Percentiles rank a stretch among this genome's conserved stretches.
These are phyloP conservation scores for Trachops cirrhosus DNA, from an alignment of 2,797 vertebrate genomes.

Conservation along the genomic window DNA sequence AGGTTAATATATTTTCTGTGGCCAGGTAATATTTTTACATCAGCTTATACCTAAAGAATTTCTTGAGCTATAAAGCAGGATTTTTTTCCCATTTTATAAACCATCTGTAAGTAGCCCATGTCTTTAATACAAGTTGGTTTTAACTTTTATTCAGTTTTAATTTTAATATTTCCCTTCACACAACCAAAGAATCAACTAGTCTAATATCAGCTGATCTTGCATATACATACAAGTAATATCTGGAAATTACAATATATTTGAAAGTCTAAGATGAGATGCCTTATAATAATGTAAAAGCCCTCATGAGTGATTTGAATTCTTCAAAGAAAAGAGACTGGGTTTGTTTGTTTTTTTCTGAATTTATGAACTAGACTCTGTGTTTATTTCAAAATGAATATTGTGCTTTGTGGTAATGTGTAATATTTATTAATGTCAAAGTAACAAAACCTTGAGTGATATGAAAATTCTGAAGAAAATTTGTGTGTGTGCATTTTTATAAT, in stretches of 20 bases:
- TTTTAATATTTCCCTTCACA: not conserved
- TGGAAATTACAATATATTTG: not conserved
- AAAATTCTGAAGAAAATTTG: not conserved
- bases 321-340: not conserved
- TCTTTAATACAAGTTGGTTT: not conserved
- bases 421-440: not conserved
- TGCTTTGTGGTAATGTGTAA: not conserved
- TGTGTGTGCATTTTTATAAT: not conserved
- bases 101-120: not conserved
- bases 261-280: not conserved
- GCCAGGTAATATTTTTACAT: not conserved
- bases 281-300: not conserved
- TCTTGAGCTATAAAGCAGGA: not conserved
- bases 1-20: not conserved
- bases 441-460: not conserved
- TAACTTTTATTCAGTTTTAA: not conserved
- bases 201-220: not conserved
- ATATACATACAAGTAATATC: not conserved
- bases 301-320: not conserved
- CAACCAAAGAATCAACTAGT: not conserved
- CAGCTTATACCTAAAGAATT: not conserved
- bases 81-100: not conserved
- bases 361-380: not conserved
- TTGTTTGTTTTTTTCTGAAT: not conserved
- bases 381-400: not conserved